phyloP scores from a whole-genome alignment of 2,888 invertebrate species.

The Drosophila ochracea region DNA sequence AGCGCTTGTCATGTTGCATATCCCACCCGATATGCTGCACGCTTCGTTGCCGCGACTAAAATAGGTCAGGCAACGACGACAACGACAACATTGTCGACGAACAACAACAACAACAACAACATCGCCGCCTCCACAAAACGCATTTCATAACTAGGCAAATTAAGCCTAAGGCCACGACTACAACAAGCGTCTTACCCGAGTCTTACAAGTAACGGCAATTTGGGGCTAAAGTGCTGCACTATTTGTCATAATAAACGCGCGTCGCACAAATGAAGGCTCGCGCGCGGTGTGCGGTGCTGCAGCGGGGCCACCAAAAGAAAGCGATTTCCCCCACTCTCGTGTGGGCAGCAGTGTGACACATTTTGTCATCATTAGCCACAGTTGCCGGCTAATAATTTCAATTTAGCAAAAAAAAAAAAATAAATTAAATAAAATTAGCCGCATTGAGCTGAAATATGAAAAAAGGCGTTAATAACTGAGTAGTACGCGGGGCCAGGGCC shows the following conservation, averaged over 20 bases:
- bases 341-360: constrained; percentile 81
- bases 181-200: constrained; percentile 61
- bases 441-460: constrained; percentile 39
- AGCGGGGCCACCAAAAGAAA: constrained; percentile 54
- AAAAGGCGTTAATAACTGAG: constrained; percentile 69
- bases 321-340: constrained; percentile 36
- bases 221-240: constrained; percentile 71
- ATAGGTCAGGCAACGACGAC: constrained; percentile 71
- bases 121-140: constrained; percentile 70
- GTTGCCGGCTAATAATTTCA: constrained; percentile 80
- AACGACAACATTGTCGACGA: constrained; percentile 5
- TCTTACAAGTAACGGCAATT: constrained; percentile 73
- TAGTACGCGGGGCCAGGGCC: constrained; percentile 43
- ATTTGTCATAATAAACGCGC: constrained; percentile 81
- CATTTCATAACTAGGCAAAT: constrained; percentile 78
- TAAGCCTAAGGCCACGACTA: constrained; percentile 72
- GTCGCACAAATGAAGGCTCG: constrained; percentile 37
- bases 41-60: constrained; percentile 56
- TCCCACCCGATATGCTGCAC: constrained; percentile 54
- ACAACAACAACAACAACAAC: constrained; percentile 7
- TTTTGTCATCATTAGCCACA: constrained; percentile 83
- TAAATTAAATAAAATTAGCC: constrained; percentile 49
- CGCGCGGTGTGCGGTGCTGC: constrained; percentile 2
- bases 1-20: constrained; percentile 64
- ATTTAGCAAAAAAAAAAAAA: constrained; percentile 65